A percentile compares a stretch with the other conserved stretches of the same genome.
Evolutionary conservation across 2,888 invertebrate species (phyloP).

Genomic region (Stenolophus ochropezus): DNA sequence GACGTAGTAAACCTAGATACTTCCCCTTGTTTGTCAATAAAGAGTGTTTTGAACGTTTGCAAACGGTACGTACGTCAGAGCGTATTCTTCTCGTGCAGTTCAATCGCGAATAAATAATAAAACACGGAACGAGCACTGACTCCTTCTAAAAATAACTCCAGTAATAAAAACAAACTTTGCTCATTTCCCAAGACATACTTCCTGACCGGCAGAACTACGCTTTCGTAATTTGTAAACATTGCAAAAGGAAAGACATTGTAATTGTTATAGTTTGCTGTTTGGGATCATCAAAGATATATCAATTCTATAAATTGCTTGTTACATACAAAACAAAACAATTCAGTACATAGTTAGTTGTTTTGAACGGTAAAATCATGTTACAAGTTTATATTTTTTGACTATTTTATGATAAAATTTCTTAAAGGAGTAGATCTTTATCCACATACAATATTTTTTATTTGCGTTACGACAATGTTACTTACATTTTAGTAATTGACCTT

Average conservation of each 20-base stretch:
- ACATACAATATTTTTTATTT: too few relatives aligned
- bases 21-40: not conserved
- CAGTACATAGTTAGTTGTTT: too few relatives aligned
- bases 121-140: not conserved
- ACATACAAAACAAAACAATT: not conserved
- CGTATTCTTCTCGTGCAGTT: not conserved
- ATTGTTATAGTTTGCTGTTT: not conserved
- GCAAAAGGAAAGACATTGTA: not conserved
- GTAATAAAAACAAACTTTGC: not conserved
- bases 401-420: too few relatives aligned
- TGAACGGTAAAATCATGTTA: too few relatives aligned
- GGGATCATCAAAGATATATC: not conserved
- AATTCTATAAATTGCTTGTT: not conserved
- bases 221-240: not conserved
- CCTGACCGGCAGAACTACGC: not conserved
- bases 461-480: too few relatives aligned
- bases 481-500: too few relatives aligned
- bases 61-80: not conserved
- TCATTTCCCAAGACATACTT: not conserved
- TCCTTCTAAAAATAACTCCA: not conserved
- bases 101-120: not conserved
- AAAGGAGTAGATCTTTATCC: too few relatives aligned
- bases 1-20: not conserved
- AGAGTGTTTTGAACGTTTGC: not conserved
- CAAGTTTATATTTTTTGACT: too few relatives aligned